Conservation (phyloP, 2,113 vertebrate species). For the Orientallactaga bullata region DNA sequence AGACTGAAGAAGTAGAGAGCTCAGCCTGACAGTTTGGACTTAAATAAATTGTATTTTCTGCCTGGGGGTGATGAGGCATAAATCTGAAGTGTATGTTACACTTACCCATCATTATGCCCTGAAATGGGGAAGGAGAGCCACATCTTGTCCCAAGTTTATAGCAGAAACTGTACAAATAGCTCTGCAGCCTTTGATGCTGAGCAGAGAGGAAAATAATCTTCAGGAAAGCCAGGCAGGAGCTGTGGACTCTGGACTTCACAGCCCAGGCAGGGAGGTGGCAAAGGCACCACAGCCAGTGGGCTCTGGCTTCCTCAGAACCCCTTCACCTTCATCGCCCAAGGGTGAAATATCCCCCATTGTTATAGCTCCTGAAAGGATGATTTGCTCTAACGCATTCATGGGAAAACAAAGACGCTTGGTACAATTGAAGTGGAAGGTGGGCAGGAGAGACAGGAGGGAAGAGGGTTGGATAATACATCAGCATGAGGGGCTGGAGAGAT, state of each 20-base stretch:
- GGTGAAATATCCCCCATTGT: neutral
- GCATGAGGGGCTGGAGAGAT: too few species aligned
- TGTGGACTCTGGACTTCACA: neutral
- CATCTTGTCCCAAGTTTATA: constrained; percentile 13
- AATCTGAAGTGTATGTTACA: constrained; percentile 53
- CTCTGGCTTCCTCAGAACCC: neutral
- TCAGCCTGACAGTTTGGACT: constrained; percentile 54
- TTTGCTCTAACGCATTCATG: constrained; percentile 9
- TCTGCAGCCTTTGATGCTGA: constrained; percentile 42
- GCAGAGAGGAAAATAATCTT: constrained; percentile 52
- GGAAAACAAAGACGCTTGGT: neutral
- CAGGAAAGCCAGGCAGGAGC: neutral
- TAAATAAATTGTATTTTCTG: constrained; percentile 77
- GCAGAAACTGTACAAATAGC: constrained; percentile 53
- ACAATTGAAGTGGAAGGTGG: neutral
- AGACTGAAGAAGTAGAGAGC: neutral
- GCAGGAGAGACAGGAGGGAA: neutral
- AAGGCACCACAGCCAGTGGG: neutral
- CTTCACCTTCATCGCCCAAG: neutral
- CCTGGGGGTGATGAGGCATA: constrained; percentile 61
- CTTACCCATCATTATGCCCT: constrained; percentile 62
- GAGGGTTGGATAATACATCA: too few species aligned
- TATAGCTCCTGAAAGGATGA: constrained; percentile 40
- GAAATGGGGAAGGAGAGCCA: neutral
- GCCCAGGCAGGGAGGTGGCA: neutral